phyloP scores from a whole-genome alignment of 2,888 invertebrate species.

The Muschampia plurimacula region DNA sequence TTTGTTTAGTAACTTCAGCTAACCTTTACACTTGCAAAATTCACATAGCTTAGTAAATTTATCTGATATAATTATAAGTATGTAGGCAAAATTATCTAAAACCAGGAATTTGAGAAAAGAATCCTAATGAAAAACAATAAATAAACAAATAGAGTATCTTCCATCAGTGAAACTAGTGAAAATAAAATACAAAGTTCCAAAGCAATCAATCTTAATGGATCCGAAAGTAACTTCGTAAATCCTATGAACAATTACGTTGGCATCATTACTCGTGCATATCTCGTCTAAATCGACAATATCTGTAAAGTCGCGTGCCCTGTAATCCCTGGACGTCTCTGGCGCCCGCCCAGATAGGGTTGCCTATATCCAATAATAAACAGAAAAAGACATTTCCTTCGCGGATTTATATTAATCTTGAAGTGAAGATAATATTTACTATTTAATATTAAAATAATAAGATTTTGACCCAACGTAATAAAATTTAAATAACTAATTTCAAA shows the following conservation, averaged over 20 bases:
- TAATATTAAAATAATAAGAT: no score
- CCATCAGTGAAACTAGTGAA: neutral
- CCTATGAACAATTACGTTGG: conserved; percentile 56
- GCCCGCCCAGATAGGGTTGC: conserved; percentile 58
- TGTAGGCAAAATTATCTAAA: no score
- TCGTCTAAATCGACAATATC: conserved; percentile 80
- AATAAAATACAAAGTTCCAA: conserved; percentile 31
- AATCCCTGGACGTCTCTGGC: conserved; percentile 80
- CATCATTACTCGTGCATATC: conserved; percentile 73
- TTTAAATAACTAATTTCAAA: no score
- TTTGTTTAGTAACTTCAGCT: neutral
- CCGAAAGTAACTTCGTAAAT: conserved; percentile 55
- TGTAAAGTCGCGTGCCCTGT: conserved; percentile 79
- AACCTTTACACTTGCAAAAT: no score
- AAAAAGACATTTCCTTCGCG: neutral
- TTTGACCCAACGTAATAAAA: no score
- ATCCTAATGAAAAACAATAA: no score
- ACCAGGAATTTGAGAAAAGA: no score
- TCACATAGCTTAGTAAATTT: no score
- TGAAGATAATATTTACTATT: neutral
- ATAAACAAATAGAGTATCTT: neutral
- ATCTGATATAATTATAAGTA: no score
- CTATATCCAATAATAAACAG: neutral
- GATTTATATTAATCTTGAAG: no score
- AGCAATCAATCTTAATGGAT: conserved; percentile 58